Conservation (phyloP, 2,113 vertebrate species). For the Alexandromys fortis region DNA sequence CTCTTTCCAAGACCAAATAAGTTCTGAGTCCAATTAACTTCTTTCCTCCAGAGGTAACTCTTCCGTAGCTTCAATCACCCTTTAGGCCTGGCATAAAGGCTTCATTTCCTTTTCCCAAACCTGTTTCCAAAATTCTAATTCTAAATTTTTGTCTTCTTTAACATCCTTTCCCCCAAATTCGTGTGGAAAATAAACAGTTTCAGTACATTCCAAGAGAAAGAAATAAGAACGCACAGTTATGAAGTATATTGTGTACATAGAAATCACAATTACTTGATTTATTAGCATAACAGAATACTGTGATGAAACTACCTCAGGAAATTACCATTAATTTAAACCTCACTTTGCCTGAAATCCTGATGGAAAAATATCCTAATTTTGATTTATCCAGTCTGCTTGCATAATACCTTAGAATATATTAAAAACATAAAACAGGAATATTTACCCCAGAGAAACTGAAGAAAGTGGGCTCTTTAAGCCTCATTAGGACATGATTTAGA, state of each 20-base stretch:
- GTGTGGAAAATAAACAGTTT: neutral
- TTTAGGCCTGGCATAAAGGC: neutral
- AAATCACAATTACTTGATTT: neutral
- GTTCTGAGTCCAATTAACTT: neutral
- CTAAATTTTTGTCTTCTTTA: neutral
- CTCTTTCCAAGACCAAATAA: neutral
- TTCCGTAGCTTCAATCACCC: neutral
- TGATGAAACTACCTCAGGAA: constrained; percentile 12
- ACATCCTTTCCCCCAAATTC: neutral
- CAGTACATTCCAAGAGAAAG: neutral
- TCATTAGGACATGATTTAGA: neutral
- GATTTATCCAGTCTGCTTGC: neutral
- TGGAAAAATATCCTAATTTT: constrained; percentile 19
- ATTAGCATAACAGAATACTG: neutral
- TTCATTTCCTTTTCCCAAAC: neutral
- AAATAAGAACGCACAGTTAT: neutral
- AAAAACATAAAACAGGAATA: neutral
- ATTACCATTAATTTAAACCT: neutral
- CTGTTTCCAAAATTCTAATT: neutral
- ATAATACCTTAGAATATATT: neutral
- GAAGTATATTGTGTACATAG: neutral
- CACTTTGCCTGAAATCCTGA: neutral
- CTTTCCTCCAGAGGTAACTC: neutral
- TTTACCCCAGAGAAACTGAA: neutral
- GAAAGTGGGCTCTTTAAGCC: neutral